phyloP scores from a whole-genome alignment of 2,113 vertebrate genomes.

The Poeciliopsis turrubarensis region DNA sequence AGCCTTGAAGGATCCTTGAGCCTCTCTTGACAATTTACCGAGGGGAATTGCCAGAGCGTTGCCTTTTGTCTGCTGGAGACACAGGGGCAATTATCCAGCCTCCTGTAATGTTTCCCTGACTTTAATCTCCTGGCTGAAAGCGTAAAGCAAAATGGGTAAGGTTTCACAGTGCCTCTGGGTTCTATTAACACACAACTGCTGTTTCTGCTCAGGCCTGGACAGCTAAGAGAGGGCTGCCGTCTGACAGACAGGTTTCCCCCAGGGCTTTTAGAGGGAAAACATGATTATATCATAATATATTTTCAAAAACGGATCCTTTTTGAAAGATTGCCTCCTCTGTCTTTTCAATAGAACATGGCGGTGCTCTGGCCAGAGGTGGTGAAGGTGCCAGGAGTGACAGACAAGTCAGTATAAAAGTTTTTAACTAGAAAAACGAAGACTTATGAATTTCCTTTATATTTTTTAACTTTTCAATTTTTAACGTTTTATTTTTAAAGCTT shows the following conservation, averaged over 20 bases:
- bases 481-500: not conserved
- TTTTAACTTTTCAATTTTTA: not conserved
- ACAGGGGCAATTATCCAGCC: slow-evolving; percentile 82
- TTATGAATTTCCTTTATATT: not conserved
- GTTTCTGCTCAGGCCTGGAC: slow-evolving; percentile 74
- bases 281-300: slow-evolving; percentile 85
- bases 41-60: slow-evolving; percentile 81
- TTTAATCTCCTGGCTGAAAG: slow-evolving; percentile 83
- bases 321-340: slow-evolving; percentile 76
- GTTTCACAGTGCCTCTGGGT: slow-evolving; percentile 82
- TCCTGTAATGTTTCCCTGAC: slow-evolving; percentile 82
- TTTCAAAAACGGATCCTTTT: slow-evolving; percentile 81
- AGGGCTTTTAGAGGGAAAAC: slow-evolving; percentile 80
- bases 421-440: slow-evolving; percentile 38
- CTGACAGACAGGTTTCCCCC: slow-evolving; percentile 78
- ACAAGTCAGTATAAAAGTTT: slow-evolving; percentile 66
- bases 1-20: slow-evolving; percentile 80
- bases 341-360: slow-evolving; percentile 74
- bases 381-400: slow-evolving; percentile 71
- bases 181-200: slow-evolving; percentile 82
- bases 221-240: slow-evolving; percentile 68
- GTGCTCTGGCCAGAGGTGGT: slow-evolving; percentile 71
- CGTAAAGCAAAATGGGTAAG: slow-evolving; percentile 79
- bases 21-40: slow-evolving; percentile 73
- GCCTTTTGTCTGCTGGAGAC: slow-evolving; percentile 79